Conservation (phyloP, 23 tunicate species). For the Styela clava region DNA sequence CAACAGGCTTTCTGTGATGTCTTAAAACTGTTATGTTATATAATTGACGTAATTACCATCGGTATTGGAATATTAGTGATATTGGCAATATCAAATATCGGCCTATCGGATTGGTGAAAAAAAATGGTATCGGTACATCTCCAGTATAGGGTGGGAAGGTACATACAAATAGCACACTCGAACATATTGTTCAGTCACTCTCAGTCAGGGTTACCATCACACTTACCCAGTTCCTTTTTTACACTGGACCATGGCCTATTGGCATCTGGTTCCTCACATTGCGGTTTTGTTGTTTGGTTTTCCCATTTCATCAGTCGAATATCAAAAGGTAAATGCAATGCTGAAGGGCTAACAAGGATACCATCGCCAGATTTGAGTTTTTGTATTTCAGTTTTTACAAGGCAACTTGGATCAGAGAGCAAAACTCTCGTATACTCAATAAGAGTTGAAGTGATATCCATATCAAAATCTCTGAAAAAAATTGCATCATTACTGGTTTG, state of each 20-base stretch:
- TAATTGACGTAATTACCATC: too few species aligned
- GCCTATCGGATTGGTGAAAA: too few species aligned
- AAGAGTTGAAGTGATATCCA: slow-evolving; percentile 1
- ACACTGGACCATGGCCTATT: neutral
- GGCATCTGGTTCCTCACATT: neutral
- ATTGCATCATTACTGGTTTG: too few species aligned
- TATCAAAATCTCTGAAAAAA: slow-evolving; percentile 11
- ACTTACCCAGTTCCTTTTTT: slow-evolving; percentile 1
- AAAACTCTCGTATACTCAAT: slow-evolving; percentile 4
- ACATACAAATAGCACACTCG: too few species aligned
- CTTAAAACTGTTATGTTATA: too few species aligned
- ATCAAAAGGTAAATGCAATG: neutral
- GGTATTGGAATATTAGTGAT: too few species aligned
- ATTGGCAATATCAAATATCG: too few species aligned
- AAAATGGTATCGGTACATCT: too few species aligned
- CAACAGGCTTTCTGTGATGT: too few species aligned
- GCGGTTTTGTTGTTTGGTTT: neutral
- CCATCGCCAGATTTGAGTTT: neutral
- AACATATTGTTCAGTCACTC: too few species aligned
- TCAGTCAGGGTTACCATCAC: too few species aligned
- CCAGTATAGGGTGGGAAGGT: too few species aligned
- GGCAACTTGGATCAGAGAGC: slow-evolving; percentile 21
- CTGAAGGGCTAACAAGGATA: neutral
- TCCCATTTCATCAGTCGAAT: neutral
- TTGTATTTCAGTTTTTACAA: neutral